A percentile compares a stretch with the other conserved stretches of the same genome.
phyloP scores from a whole-genome alignment of 2,888 invertebrate species.

The Teinopalpus imperialis region DNA sequence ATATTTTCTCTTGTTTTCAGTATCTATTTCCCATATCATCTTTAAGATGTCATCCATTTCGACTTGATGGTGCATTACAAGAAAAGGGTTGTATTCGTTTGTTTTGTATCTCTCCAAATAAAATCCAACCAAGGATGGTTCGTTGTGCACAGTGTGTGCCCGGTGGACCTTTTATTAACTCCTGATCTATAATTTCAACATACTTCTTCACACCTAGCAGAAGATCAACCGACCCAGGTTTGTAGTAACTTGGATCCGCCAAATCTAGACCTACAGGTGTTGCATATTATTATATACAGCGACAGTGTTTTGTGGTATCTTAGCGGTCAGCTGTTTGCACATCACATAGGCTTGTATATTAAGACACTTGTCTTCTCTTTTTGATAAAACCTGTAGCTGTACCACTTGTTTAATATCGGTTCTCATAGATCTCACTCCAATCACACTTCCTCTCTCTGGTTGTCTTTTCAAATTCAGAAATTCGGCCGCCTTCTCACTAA shows the following conservation, averaged over 20 bases:
- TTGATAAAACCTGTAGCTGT: not conserved
- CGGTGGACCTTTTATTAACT: constrained; percentile 31
- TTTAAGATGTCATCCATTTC: not conserved
- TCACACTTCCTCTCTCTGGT: too few relatives aligned
- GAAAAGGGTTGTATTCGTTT: too few relatives aligned
- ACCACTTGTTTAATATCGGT: not conserved
- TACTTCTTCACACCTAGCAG: constrained; percentile 32
- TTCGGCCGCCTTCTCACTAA: constrained; percentile 31
- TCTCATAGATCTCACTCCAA: too few relatives aligned
- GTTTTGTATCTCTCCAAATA: constrained; percentile 33
- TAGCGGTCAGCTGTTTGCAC: not conserved
- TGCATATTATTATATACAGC: too few relatives aligned
- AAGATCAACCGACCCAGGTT: constrained; percentile 31
- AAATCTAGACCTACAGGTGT: not conserved
- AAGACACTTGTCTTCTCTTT: not conserved
- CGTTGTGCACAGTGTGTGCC: constrained; percentile 33
- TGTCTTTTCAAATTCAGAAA: constrained; percentile 23
- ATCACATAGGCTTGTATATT: not conserved
- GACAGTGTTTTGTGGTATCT: not conserved
- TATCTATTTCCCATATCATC: not conserved
- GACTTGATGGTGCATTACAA: constrained; percentile 4
- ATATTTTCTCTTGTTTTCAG: not conserved
- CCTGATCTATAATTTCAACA: constrained; percentile 26
- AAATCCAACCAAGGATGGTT: constrained; percentile 35
- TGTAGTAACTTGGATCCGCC: not conserved